Evolutionary conservation across 2,113 vertebrate genomes (phyloP).

Genomic region (Ctenodactylus gundi): DNA sequence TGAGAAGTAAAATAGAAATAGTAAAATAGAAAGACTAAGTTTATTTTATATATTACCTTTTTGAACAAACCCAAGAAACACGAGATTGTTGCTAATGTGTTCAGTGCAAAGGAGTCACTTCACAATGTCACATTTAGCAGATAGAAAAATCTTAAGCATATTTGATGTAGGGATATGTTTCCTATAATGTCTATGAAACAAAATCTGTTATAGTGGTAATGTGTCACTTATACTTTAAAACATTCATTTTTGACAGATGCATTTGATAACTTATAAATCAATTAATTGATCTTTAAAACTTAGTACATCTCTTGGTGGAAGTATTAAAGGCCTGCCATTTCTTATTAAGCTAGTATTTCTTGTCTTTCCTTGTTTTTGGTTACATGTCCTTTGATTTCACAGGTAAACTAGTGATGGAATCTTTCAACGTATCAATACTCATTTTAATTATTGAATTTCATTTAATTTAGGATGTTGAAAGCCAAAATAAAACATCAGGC

Average conservation of each 20-base stretch:
- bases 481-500: constrained; percentile 92
- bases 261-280: background rate
- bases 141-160: background rate
- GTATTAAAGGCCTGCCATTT: background rate
- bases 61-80: background rate
- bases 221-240: background rate
- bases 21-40: background rate
- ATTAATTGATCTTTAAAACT: background rate
- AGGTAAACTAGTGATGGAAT: background rate
- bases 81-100: background rate
- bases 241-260: background rate
- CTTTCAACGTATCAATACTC: background rate
- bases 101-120: background rate
- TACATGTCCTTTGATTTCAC: background rate
- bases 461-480: constrained; percentile 92
- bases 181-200: background rate
- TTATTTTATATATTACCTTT: background rate
- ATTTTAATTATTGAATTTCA: constrained; percentile 48
- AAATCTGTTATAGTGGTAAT: background rate
- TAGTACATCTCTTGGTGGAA: background rate
- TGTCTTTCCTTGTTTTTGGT: background rate
- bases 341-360: background rate
- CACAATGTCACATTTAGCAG: background rate
- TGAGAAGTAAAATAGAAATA: background rate
- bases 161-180: background rate